A percentile compares a stretch with the other conserved stretches of the same genome.
Conservation (phyloP, 2,888 invertebrate species). For the Clivina fossor region DNA sequence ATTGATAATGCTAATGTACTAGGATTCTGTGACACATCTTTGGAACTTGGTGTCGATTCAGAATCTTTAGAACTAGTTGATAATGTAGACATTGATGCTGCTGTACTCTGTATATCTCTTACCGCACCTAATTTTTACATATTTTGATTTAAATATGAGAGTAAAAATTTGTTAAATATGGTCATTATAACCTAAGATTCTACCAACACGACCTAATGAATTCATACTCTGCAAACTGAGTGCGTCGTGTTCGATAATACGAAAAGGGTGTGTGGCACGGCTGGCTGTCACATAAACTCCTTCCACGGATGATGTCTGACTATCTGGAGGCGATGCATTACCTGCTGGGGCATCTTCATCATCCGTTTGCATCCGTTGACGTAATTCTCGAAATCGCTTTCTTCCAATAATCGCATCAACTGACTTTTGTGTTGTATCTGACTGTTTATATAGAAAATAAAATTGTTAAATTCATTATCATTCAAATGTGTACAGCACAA, state of each 20-base stretch:
- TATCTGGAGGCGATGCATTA: conserved; percentile 71
- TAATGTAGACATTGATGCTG: conserved; percentile 48
- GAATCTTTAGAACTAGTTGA: conserved; percentile 51
- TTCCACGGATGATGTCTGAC: conserved; percentile 77
- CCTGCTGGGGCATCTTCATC: conserved; percentile 71
- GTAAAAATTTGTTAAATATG: conserved; percentile 39
- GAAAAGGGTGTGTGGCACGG: conserved; percentile 74
- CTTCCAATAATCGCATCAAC: conserved; percentile 56
- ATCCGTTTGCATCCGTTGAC: conserved; percentile 84
- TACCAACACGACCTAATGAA: conserved; percentile 79
- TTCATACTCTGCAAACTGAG: conserved; percentile 87
- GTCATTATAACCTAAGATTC: conserved; percentile 74
- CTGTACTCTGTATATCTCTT: conserved; percentile 44
- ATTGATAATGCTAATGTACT: conserved; percentile 44
- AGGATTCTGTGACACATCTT: conserved; percentile 49
- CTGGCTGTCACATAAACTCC: conserved; percentile 68
- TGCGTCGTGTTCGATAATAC: conserved; percentile 85
- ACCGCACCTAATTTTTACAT: conserved; percentile 32
- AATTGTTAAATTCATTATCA: neutral
- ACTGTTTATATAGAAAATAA: too few relatives aligned
- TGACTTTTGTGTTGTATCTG: conserved; percentile 12
- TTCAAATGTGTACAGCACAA: neutral
- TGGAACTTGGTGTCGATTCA: conserved; percentile 51
- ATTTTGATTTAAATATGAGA: neutral
- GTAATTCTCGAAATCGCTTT: conserved; percentile 78